Evolutionary conservation across 2,113 vertebrate genomes (phyloP).

Genomic region (Tragulus kanchil): DNA sequence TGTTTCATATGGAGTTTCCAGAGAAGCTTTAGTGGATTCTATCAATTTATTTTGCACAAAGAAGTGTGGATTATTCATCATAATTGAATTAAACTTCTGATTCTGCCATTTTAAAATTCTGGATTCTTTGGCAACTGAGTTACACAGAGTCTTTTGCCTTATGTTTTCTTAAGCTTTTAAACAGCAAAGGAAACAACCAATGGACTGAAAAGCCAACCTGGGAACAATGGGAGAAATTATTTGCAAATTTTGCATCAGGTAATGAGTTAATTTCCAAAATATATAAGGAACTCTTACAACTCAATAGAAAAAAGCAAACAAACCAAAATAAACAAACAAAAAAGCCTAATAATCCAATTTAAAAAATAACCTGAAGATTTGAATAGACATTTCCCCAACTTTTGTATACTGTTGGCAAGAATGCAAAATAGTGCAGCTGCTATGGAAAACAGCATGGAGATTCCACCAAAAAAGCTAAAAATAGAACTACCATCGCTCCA

Average conservation of each 20-base stretch:
- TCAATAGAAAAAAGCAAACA: not conserved
- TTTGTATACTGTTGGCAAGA: not conserved
- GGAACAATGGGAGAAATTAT: not conserved
- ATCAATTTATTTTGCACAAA: constrained; percentile 34
- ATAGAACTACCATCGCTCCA: not conserved
- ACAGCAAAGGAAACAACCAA: not conserved
- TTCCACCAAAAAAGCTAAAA: constrained; percentile 5
- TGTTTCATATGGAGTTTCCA: not conserved
- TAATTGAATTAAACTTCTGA: constrained; percentile 16
- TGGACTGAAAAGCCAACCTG: not conserved
- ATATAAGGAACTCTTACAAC: not conserved
- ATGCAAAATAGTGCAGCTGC: not conserved
- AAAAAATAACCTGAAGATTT: not conserved
- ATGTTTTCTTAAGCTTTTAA: not conserved
- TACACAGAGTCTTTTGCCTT: not conserved
- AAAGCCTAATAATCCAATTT: not conserved
- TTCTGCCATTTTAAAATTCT: constrained; percentile 4
- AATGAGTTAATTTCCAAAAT: constrained; percentile 35
- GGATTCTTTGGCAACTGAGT: not conserved
- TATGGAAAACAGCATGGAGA: not conserved
- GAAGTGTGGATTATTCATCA: not conserved
- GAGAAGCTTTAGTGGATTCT: not conserved
- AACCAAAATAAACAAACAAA: not conserved
- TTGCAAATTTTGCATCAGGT: not conserved
- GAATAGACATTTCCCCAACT: not conserved